Evolutionary conservation across 2,797 vertebrate species (phyloP).

Genomic region (Pterois miles): DNA sequence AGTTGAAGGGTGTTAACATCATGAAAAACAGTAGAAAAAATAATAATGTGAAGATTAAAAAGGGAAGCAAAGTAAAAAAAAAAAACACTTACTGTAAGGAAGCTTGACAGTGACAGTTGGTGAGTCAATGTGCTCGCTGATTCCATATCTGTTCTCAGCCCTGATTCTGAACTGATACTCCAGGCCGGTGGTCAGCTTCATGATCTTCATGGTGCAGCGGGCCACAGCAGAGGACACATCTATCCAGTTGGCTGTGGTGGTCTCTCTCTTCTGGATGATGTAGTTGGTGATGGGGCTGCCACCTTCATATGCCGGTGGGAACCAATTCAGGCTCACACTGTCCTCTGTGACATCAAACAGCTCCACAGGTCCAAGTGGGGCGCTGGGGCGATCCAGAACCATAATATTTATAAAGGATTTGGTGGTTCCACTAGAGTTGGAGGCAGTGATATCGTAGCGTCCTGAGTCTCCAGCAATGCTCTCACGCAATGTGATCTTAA

Average conservation of each 20-base stretch:
- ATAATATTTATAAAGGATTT: slow-evolving; percentile 93
- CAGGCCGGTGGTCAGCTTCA: slow-evolving; percentile 93
- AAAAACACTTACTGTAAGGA: slow-evolving; percentile 91
- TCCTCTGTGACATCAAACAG: slow-evolving; percentile 93
- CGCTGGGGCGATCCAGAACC: slow-evolving; percentile 93
- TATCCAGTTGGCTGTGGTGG: slow-evolving; percentile 93
- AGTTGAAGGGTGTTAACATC: neutral
- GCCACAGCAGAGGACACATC: slow-evolving; percentile 95
- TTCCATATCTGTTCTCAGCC: slow-evolving; percentile 98
- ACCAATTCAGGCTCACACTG: slow-evolving; percentile 91
- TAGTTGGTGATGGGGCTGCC: slow-evolving; percentile 98
- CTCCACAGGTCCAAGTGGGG: slow-evolving; percentile 91
- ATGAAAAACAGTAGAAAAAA: neutral
- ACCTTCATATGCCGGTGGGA: slow-evolving; percentile 93
- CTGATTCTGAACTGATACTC: slow-evolving; percentile 98
- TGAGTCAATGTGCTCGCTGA: slow-evolving; percentile 95
- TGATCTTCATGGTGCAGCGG: slow-evolving; percentile 93
- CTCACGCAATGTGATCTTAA: slow-evolving; percentile 93
- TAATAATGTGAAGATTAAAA: neutral
- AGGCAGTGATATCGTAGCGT: slow-evolving; percentile 93
- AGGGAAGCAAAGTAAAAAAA: neutral
- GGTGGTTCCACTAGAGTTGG: slow-evolving; percentile 95
- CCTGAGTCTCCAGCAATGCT: slow-evolving; percentile 92
- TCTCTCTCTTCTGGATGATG: slow-evolving; percentile 95
- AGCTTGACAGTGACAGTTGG: slow-evolving; percentile 88